Percentiles rank a stretch among this genome's conserved stretches.
phyloP scores from a whole-genome alignment of 2,888 invertebrate genomes.

The Chaitophorus viminalis region DNA sequence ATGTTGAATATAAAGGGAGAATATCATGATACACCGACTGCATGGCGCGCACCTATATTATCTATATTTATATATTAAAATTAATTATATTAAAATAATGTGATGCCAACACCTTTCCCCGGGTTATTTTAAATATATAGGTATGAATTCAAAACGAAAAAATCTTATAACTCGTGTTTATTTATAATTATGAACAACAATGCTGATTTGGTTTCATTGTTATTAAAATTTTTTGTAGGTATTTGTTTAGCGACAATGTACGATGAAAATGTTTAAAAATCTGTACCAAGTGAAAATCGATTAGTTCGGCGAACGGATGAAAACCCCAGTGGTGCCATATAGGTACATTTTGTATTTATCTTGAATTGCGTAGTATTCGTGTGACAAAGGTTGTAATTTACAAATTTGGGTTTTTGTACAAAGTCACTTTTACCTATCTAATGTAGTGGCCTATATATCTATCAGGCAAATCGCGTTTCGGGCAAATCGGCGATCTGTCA shows the following conservation, averaged over 20 bases:
- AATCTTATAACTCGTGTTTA: constrained; percentile 9
- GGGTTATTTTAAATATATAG: not conserved
- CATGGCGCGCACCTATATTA: not conserved
- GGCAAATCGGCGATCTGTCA: too few species aligned
- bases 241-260: constrained; percentile 3
- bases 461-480: too few species aligned
- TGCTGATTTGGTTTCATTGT: not conserved
- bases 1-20: not conserved
- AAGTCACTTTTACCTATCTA: too few species aligned
- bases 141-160: not conserved
- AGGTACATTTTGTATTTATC: not conserved
- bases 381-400: not conserved
- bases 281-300: too few species aligned
- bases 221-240: not conserved
- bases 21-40: too few species aligned
- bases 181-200: constrained; percentile 39
- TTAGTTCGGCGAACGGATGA: not conserved
- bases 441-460: too few species aligned
- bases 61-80: too few species aligned
- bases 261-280: not conserved
- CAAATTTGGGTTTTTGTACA: not conserved
- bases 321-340: too few species aligned
- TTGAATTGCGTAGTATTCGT: not conserved
- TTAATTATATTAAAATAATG: not conserved
- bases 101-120: constrained; percentile 4